phyloP scores from a whole-genome alignment of 2,888 invertebrate species.

The Tiphia femorata region DNA sequence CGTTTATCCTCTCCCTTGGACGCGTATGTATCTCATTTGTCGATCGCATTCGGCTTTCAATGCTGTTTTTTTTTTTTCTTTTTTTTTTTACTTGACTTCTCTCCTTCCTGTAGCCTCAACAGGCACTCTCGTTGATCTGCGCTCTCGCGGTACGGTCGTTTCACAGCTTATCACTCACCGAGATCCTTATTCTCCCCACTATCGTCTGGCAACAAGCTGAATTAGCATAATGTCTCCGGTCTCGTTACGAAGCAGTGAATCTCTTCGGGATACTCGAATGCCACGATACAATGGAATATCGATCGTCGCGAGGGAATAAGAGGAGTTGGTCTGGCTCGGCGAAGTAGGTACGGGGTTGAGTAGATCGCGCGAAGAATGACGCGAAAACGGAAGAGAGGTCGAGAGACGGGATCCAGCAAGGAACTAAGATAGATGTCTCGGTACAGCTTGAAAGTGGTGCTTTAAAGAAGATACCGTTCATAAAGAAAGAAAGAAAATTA shows the following conservation, averaged over 20 bases:
- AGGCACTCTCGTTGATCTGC: neutral
- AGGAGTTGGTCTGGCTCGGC: constrained; percentile 11
- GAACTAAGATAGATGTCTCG: too few relatives aligned
- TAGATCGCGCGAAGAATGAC: neutral
- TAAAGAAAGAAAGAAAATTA: neutral
- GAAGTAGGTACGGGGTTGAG: neutral
- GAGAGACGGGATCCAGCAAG: too few relatives aligned
- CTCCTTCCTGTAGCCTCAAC: neutral
- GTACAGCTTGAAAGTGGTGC: too few relatives aligned
- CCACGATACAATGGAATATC: constrained; percentile 54
- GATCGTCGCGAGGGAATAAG: constrained; percentile 33
- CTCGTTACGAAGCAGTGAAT: constrained; percentile 36
- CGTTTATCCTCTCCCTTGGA: too few relatives aligned
- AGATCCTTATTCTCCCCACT: constrained; percentile 27
- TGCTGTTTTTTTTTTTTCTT: neutral
- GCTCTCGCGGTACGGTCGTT: constrained; percentile 6
- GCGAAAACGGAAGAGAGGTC: neutral
- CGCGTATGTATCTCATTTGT: too few relatives aligned
- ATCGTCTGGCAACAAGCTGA: constrained; percentile 48
- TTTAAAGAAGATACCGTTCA: neutral
- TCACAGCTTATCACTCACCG: constrained; percentile 35
- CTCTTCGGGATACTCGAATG: constrained; percentile 42
- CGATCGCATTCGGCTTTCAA: neutral
- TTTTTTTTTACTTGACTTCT: neutral
- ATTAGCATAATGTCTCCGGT: constrained; percentile 52